These are phyloP conservation scores for Balaenoptera acutorostrata DNA, from an alignment of 2,113 vertebrate species.

Conservation along the genomic window DNA sequence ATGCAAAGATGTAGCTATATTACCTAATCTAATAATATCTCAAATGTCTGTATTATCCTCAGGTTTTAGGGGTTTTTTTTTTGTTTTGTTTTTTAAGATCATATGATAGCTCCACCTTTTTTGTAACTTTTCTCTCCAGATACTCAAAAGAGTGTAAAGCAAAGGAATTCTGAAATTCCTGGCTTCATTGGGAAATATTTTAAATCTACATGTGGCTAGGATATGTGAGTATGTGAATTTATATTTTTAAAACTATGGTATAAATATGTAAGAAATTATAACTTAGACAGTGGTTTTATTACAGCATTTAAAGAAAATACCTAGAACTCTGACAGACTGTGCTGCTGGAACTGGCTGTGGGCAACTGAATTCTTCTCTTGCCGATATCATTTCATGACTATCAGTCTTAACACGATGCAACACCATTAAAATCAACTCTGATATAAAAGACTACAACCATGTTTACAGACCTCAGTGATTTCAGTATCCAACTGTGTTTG, in stretches of 20 bases:
- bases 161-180: slow-evolving; percentile 6
- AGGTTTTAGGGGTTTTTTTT: neutral
- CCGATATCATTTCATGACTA: slow-evolving; percentile 49
- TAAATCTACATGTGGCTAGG: neutral
- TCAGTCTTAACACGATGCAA: slow-evolving; percentile 41
- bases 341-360: slow-evolving; percentile 16
- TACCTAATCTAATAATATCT: neutral
- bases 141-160: neutral
- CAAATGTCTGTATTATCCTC: neutral
- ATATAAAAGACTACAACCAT: slow-evolving; percentile 52
- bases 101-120: neutral
- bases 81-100: neutral
- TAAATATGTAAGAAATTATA: slow-evolving; percentile 23
- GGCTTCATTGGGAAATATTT: slow-evolving; percentile 4
- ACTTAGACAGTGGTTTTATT: slow-evolving; percentile 27
- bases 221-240: neutral
- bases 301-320: slow-evolving; percentile 12
- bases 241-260: neutral
- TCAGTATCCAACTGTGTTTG: slow-evolving; percentile 46
- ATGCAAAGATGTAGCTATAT: neutral
- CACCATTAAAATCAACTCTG: slow-evolving; percentile 46
- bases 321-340: neutral
- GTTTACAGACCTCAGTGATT: slow-evolving; percentile 62
- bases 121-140: neutral
- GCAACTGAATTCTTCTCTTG: slow-evolving; percentile 31